phyloP scores from a whole-genome alignment of 2,888 invertebrate genomes.

The Micoletzkya japonica region DNA sequence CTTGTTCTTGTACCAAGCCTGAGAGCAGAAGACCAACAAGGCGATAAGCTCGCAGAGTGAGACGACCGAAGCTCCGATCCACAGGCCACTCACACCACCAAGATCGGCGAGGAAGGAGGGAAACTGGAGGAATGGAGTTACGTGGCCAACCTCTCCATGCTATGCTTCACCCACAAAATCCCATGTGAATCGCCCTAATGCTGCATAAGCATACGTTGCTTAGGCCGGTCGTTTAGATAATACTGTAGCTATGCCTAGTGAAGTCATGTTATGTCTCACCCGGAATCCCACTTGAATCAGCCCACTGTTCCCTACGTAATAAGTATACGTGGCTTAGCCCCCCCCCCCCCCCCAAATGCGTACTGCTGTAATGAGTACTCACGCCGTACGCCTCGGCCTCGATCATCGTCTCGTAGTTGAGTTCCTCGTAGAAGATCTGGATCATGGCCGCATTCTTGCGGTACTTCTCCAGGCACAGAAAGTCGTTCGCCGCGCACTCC shows the following conservation, averaged over 20 bases:
- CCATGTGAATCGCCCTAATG: neutral
- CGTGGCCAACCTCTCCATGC: too few species aligned
- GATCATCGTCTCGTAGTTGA: conserved; percentile 62
- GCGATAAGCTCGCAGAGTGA: conserved; percentile 57
- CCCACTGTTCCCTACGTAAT: neutral
- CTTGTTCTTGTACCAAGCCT: conserved; percentile 42
- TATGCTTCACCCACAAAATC: too few species aligned
- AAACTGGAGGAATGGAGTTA: conserved; percentile 41
- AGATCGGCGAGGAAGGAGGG: conserved; percentile 58
- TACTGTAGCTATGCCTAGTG: neutral
- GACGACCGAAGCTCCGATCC: conserved; percentile 63
- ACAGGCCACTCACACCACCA: conserved; percentile 60
- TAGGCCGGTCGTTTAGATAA: neutral
- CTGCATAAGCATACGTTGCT: neutral
- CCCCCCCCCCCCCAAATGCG: too few species aligned
- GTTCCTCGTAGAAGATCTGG: conserved; percentile 64
- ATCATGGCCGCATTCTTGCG: conserved; percentile 63
- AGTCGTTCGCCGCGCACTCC: conserved; percentile 59
- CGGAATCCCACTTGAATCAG: neutral
- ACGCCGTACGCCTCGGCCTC: conserved; percentile 61
- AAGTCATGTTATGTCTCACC: neutral
- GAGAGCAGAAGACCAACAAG: conserved; percentile 42
- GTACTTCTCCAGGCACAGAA: conserved; percentile 61
- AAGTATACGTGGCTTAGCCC: too few species aligned
- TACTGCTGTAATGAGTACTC: too few species aligned